Conservation (phyloP, 2,797 vertebrate genomes). For the Sarcophilus harrisii region DNA sequence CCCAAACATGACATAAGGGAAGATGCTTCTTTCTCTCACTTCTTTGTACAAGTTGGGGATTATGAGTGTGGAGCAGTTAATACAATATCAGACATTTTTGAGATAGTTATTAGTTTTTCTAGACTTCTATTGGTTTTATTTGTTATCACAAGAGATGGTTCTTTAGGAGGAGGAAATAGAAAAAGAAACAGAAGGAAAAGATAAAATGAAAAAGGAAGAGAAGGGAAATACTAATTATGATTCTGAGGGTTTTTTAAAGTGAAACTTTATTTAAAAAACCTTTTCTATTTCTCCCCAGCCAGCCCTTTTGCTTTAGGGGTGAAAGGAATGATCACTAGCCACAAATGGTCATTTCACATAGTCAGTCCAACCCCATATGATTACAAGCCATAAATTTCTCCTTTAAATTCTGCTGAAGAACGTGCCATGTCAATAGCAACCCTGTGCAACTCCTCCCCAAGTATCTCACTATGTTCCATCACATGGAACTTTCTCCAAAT, state of each 20-base stretch:
- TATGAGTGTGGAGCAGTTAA: background rate
- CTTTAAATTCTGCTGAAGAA: slow-evolving; percentile 38
- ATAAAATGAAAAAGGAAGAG: background rate
- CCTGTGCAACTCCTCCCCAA: background rate
- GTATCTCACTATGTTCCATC: background rate
- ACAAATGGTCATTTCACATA: background rate
- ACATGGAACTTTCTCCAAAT: background rate
- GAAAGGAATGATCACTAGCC: background rate
- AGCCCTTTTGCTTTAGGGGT: background rate
- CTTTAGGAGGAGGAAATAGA: background rate
- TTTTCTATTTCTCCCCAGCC: background rate
- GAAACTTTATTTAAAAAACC: background rate
- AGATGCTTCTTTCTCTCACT: background rate
- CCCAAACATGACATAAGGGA: background rate
- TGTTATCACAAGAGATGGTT: background rate
- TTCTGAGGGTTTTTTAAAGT: background rate
- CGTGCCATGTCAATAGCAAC: background rate
- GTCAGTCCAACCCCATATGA: background rate
- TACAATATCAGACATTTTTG: background rate
- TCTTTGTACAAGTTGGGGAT: background rate
- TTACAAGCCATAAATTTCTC: background rate
- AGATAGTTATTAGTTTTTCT: background rate
- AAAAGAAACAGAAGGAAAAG: background rate
- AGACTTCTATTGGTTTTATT: background rate
- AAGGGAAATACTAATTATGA: background rate